Evolutionary conservation across 2,888 invertebrate genomes (phyloP).

Genomic region (Ornithoptera alexandrae): DNA sequence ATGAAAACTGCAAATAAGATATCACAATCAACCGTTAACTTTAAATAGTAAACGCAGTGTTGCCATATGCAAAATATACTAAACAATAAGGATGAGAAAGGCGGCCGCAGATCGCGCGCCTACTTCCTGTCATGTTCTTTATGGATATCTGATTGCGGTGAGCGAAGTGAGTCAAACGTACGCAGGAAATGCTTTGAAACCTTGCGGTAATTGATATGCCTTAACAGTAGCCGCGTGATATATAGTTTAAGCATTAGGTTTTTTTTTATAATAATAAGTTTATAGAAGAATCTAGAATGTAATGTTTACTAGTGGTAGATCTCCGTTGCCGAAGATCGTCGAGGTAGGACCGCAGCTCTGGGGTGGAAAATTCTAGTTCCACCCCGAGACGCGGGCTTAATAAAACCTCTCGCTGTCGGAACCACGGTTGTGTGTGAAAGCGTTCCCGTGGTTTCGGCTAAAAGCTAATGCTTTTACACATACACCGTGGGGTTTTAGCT

Average conservation of each 20-base stretch:
- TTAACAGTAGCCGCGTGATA: slow-evolving; percentile 43
- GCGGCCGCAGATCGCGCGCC: slow-evolving; percentile 27
- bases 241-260: background rate
- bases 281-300: too few relatives aligned
- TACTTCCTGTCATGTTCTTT: slow-evolving; percentile 46
- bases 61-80: slow-evolving; percentile 26
- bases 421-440: too few relatives aligned
- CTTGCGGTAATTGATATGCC: slow-evolving; percentile 47
- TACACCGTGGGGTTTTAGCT: too few relatives aligned
- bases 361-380: too few relatives aligned
- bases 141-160: slow-evolving; percentile 50
- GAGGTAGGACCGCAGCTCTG: too few relatives aligned
- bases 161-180: slow-evolving; percentile 40
- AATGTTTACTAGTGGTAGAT: too few relatives aligned
- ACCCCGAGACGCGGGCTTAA: too few relatives aligned
- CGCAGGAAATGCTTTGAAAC: slow-evolving; percentile 48
- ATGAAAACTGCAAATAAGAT: background rate
- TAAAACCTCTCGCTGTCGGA: too few relatives aligned
- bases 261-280: background rate
- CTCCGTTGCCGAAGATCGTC: too few relatives aligned
- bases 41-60: slow-evolving; percentile 13
- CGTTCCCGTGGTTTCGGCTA: too few relatives aligned
- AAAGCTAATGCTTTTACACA: too few relatives aligned
- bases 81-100: slow-evolving; percentile 29
- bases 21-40: slow-evolving; percentile 18